Conservation (phyloP, 2,113 vertebrate species). For the Calidris pugnax region DNA sequence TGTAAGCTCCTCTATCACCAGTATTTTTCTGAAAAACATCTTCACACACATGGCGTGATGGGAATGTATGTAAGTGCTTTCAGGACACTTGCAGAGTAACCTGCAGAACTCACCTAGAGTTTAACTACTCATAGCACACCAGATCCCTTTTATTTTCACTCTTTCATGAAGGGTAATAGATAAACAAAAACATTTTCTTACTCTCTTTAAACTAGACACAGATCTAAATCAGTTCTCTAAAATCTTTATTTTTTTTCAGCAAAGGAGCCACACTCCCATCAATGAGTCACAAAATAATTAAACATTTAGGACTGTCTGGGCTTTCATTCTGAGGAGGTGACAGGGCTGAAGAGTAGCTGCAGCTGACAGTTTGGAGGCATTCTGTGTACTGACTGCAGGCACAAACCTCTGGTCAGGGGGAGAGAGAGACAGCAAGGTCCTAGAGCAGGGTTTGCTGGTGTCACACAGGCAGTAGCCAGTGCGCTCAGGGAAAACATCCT, state of each 20-base stretch:
- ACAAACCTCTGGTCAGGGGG: neutral
- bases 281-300: conserved; percentile 19
- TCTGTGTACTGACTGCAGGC: neutral
- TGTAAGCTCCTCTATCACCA: neutral
- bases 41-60: neutral
- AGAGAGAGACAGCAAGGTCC: neutral
- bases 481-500: neutral
- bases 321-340: neutral
- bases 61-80: neutral
- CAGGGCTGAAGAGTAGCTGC: neutral
- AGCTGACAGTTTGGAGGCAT: neutral
- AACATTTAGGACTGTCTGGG: conserved; percentile 15
- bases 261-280: neutral
- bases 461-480: neutral
- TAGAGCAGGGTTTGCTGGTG: neutral
- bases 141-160: neutral
- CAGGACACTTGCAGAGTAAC: conserved; percentile 27
- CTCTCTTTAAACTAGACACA: neutral
- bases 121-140: neutral
- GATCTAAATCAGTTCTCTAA: neutral
- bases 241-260: neutral
- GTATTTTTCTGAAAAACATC: conserved; percentile 20
- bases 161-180: neutral
- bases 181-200: neutral
- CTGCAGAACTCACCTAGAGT: neutral